phyloP scores from a whole-genome alignment of 2,888 invertebrate genomes.

The Aradus depressus region DNA sequence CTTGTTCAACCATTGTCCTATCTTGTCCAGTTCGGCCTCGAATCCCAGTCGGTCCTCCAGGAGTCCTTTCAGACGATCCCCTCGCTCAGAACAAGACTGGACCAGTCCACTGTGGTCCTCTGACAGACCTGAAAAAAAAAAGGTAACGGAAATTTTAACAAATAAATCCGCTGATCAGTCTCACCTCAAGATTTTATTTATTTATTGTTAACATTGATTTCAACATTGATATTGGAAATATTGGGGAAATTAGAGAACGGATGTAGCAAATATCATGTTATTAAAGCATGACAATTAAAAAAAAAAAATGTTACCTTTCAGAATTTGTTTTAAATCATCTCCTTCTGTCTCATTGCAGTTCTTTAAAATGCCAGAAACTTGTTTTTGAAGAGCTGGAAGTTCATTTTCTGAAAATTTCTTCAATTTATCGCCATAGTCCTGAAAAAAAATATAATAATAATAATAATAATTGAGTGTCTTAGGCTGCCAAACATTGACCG shows the following conservation, averaged over 20 bases:
- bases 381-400: constrained; percentile 61
- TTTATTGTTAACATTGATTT: background rate
- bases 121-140: constrained; percentile 19
- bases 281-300: constrained; percentile 3
- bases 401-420: constrained; percentile 64
- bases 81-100: constrained; percentile 47
- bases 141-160: too few relatives aligned
- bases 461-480: too few relatives aligned
- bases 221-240: background rate
- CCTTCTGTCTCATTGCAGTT: constrained; percentile 59
- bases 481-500: too few relatives aligned
- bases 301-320: constrained; percentile 30
- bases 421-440: constrained; percentile 60
- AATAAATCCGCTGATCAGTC: too few relatives aligned
- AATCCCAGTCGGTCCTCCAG: constrained; percentile 67
- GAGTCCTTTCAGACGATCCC: constrained; percentile 59
- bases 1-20: constrained; percentile 81
- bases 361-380: constrained; percentile 62
- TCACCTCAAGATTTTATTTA: too few relatives aligned
- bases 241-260: background rate
- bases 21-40: constrained; percentile 67
- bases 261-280: too few relatives aligned
- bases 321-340: constrained; percentile 33
- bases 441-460: constrained; percentile 25
- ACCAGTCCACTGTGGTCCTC: constrained; percentile 27